Conservation (phyloP, 2,888 invertebrate genomes). For the Apotomis turbidana region DNA sequence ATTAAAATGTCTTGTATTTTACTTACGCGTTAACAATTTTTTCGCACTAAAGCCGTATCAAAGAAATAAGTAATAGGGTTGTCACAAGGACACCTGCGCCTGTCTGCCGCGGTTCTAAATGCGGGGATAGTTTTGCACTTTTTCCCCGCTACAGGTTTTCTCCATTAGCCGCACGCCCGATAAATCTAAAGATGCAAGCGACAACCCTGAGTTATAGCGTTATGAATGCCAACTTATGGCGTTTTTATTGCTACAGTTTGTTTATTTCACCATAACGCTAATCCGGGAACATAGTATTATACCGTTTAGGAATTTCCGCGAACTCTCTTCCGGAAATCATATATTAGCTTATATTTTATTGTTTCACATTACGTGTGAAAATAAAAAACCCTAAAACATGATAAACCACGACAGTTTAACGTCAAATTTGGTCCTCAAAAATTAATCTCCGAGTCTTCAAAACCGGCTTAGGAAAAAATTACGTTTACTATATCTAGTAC, state of each 20-base stretch:
- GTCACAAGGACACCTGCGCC: conserved; percentile 14
- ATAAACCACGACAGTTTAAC: too few relatives aligned
- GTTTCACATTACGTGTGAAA: too few relatives aligned
- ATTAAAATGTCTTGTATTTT: neutral
- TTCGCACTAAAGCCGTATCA: neutral
- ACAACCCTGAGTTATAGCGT: conserved; percentile 10
- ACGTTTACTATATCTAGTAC: too few relatives aligned
- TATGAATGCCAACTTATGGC: conserved; percentile 1
- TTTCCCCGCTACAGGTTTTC: conserved; percentile 35
- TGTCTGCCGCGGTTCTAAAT: conserved; percentile 25
- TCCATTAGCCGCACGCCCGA: conserved; percentile 34
- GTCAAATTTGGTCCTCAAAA: too few relatives aligned
- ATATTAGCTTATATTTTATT: too few relatives aligned
- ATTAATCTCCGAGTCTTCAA: too few relatives aligned
- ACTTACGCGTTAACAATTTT: neutral
- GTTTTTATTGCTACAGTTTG: neutral
- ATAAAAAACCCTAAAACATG: too few relatives aligned
- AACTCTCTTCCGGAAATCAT: too few relatives aligned
- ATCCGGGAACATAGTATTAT: neutral
- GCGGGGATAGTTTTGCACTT: conserved; percentile 26
- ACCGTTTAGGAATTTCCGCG: neutral
- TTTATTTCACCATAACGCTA: neutral
- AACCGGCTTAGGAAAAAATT: too few relatives aligned
- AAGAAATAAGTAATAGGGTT: conserved; percentile 22
- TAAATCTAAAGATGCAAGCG: conserved; percentile 33